A percentile compares a stretch with the other conserved stretches of the same genome.
phyloP scores from a whole-genome alignment of 2,113 vertebrate genomes.

The Haemorhous mexicanus region DNA sequence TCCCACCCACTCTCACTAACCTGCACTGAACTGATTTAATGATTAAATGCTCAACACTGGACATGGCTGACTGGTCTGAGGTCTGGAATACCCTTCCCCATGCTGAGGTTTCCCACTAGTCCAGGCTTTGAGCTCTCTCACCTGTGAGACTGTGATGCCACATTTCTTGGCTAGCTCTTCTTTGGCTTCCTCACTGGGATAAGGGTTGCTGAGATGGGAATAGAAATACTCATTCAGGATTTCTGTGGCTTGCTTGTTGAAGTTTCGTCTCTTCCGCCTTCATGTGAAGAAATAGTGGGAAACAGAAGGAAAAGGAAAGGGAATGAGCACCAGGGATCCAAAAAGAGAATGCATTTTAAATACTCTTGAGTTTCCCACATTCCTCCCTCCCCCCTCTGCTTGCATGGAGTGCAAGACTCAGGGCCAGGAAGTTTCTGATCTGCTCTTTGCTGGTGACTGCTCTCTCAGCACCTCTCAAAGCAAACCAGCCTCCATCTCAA shows the following conservation, averaged over 20 bases:
- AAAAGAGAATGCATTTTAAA: background rate
- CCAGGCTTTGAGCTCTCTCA: slow-evolving; percentile 57
- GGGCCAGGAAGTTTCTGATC: background rate
- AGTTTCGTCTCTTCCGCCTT: slow-evolving; percentile 98
- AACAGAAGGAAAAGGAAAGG: slow-evolving; percentile 3
- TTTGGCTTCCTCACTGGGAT: slow-evolving; percentile 99
- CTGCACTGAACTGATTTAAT: background rate
- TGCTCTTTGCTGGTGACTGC: background rate
- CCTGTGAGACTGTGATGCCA: slow-evolving; percentile 98
- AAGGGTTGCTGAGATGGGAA: slow-evolving; percentile 99
- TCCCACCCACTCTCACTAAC: background rate
- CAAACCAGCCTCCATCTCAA: background rate
- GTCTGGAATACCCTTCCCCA: background rate
- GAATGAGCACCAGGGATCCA: background rate
- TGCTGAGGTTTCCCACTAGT: background rate
- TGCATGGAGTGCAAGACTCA: background rate
- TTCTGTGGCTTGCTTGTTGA: slow-evolving; percentile 99
- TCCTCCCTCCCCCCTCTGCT: background rate
- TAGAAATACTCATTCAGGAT: slow-evolving; percentile 99
- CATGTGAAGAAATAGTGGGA: background rate
- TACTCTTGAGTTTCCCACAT: background rate
- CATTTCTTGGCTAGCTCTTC: slow-evolving; percentile 99
- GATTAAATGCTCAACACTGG: background rate
- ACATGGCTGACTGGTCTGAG: background rate
- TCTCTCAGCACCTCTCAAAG: background rate